phyloP scores from a whole-genome alignment of 2,888 invertebrate species.

The Sminthurinus aureus region DNA sequence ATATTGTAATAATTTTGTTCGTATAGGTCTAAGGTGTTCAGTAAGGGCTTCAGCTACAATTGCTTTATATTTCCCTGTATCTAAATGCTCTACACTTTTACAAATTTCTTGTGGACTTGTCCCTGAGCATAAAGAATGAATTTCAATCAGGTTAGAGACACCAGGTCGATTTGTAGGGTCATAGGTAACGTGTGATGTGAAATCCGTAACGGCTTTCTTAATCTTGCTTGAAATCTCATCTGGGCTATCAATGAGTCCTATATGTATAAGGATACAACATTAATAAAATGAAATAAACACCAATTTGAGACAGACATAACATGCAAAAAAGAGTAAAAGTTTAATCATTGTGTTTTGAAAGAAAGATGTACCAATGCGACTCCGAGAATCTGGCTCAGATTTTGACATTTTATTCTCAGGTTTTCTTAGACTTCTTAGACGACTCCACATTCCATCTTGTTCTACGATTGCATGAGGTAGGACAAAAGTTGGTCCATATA shows the following conservation, averaged over 20 bases:
- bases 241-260: conserved; percentile 73
- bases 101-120: conserved; percentile 74
- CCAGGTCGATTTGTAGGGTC: conserved; percentile 82
- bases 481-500: conserved; percentile 81
- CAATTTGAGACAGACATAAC: no score
- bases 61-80: conserved; percentile 82
- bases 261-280: conserved; percentile 61
- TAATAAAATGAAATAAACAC: no score
- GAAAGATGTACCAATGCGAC: conserved; percentile 69
- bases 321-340: no score
- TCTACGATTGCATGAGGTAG: conserved; percentile 73
- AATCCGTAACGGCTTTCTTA: conserved; percentile 91
- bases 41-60: conserved; percentile 77
- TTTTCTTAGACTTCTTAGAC: conserved; percentile 75
- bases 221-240: conserved; percentile 76
- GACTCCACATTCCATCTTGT: conserved; percentile 52
- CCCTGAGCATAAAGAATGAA: conserved; percentile 79
- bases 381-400: conserved; percentile 80
- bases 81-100: conserved; percentile 70
- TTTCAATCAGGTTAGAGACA: conserved; percentile 85
- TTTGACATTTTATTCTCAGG: conserved; percentile 98
- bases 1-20: conserved; percentile 69
- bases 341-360: no score
- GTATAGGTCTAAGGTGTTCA: conserved; percentile 75
- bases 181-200: conserved; percentile 80